Base-by-base conservation (phyloP, 2,888 invertebrate species). In the Limenitis camilla region DNA sequence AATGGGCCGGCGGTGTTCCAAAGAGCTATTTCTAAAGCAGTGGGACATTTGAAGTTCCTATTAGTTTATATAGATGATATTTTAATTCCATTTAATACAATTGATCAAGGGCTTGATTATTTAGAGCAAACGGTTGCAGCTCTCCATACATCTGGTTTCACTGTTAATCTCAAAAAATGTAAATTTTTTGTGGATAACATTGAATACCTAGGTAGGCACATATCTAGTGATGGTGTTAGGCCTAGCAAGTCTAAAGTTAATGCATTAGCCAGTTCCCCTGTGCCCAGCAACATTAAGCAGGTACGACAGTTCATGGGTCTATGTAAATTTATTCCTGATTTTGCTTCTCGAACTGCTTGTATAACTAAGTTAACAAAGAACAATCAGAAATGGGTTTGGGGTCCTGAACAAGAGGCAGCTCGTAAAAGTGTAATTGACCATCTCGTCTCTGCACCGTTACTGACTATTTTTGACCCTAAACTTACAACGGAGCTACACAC, bases 361-460 rank as follows among this genome's bases (percentile, higher is more conserved):
- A 58, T 69, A 3, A 68, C 62, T 2, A 62, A 65, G 51, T 49
- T 71, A 7, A 58, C 62, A 2, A 56, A 61, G 60, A 67, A 62
- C n/a, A 40, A 61, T 29, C 42, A 62, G 54, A 55, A 60, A 59
- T 63, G 62, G 53, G 49, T 55, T 29, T 68, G 68, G 68, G 58
- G 60, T 1, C 6, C n/a, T 0, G 64, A 67, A 36, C 69, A 72
- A 9, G 40, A 64, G 5, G 19, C 31, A 1, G 67, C 67, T 8
- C 56, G 71, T 3, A 2, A 54, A 6, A 29, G 50, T 42, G 39
- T 68, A 5, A 65, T 65, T 11, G n/a, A 45, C 7, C 52, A 46
- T n/a, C 35, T 65, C 9, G 43, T 50, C 9, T 40, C 52, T 1
- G 49, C 41, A 11, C 63, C 64, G 7, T 55, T 67, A 1, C 39